Evolutionary conservation across 2,113 vertebrate species (phyloP).

Genomic region (Oncorhynchus clarkii): DNA sequence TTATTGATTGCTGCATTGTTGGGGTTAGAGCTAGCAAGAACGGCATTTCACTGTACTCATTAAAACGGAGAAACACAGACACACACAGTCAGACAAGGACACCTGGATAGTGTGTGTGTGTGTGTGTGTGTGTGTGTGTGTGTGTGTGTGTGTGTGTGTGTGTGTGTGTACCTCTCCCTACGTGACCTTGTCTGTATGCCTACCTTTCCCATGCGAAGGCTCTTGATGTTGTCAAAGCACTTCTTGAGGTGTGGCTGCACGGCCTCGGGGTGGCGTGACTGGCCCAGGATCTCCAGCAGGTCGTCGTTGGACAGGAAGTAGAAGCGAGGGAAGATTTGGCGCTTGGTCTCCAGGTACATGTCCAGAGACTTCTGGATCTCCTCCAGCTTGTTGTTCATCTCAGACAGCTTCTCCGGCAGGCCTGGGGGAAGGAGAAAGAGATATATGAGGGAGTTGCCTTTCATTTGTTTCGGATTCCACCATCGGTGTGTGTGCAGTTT

Average conservation of each 20-base stretch:
- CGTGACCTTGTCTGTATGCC: background rate
- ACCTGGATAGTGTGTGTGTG: too few species aligned
- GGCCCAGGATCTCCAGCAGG: slow-evolving; percentile 86
- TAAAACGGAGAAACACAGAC: too few species aligned
- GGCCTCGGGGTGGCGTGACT: slow-evolving; percentile 82
- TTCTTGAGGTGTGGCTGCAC: slow-evolving; percentile 88
- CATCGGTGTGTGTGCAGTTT: background rate
- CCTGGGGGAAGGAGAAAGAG: slow-evolving; percentile 57
- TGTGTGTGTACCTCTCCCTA: background rate
- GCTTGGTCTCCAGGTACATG: slow-evolving; percentile 86
- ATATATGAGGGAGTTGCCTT: background rate
- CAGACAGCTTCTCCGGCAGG: slow-evolving; percentile 73
- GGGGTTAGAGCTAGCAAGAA: too few species aligned
- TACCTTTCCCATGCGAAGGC: slow-evolving; percentile 79
- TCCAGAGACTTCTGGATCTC: slow-evolving; percentile 87
- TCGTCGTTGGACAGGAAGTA: slow-evolving; percentile 90
- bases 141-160: slow-evolving; percentile 1
- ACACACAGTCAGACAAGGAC: too few species aligned
- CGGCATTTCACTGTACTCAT: too few species aligned
- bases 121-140: too few species aligned
- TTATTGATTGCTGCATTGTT: too few species aligned
- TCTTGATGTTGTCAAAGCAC: slow-evolving; percentile 88
- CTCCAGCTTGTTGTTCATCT: slow-evolving; percentile 80
- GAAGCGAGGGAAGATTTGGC: slow-evolving; percentile 87
- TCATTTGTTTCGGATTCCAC: background rate